Percentiles rank a stretch among this genome's conserved stretches.
Conservation (phyloP, 2,113 vertebrate species). For the Tragelaphus strepsiceros region DNA sequence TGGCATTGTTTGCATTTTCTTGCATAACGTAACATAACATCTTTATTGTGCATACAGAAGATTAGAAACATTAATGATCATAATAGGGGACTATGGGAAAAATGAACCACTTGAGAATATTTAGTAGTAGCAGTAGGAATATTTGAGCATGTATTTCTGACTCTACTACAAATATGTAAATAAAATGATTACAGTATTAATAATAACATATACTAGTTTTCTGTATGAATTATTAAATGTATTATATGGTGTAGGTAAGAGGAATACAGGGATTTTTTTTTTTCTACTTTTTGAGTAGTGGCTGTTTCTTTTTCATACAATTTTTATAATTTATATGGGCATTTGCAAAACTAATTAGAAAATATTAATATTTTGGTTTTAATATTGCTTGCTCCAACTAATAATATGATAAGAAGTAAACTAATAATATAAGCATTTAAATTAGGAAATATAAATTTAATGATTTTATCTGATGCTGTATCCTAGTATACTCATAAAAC, state of each 20-base stretch:
- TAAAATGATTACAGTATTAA: neutral
- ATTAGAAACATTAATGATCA: neutral
- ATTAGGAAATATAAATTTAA: conserved; percentile 47
- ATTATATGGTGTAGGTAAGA: conserved; percentile 28
- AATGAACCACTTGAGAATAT: neutral
- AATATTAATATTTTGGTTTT: conserved; percentile 51
- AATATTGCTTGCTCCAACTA: conserved; percentile 32
- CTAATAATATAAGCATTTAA: neutral
- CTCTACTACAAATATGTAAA: neutral
- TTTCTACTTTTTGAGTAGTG: conserved; percentile 29
- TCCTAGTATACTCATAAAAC: neutral
- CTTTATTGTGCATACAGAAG: neutral
- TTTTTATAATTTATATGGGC: conserved; percentile 22
- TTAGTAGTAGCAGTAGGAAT: neutral
- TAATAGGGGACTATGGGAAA: neutral
- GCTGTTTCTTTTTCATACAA: neutral
- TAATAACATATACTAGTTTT: neutral
- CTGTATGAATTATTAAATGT: conserved; percentile 42
- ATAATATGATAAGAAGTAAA: conserved; percentile 35
- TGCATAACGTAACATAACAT: neutral
- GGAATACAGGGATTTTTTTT: conserved; percentile 18
- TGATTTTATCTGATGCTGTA: conserved; percentile 3
- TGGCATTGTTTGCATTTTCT: neutral
- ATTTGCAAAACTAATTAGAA: conserved; percentile 46
- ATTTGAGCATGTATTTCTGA: neutral